Conservation (phyloP, 2,113 vertebrate genomes). For the Hippocampus comes region DNA sequence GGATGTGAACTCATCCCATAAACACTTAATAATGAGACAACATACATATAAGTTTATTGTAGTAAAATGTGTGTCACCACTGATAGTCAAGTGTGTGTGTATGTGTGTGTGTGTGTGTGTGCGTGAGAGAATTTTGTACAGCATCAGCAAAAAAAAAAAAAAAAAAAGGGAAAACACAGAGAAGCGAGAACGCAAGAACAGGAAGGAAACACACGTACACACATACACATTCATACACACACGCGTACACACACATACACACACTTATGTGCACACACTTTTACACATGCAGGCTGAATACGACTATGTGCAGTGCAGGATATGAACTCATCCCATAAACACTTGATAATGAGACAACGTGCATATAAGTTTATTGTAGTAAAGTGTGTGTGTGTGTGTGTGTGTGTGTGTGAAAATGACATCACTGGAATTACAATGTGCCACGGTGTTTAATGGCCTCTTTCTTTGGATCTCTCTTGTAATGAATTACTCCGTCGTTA, state of each 20-base stretch:
- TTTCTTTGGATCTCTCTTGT: background rate
- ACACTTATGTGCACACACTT: too few relatives aligned
- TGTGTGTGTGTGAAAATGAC: background rate
- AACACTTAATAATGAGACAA: constrained; percentile 12
- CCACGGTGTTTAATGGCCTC: background rate
- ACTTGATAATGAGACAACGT: constrained; percentile 7
- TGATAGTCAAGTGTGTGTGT: background rate
- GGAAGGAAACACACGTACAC: too few relatives aligned
- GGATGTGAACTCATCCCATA: constrained; percentile 22
- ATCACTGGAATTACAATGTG: background rate
- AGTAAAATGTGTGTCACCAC: background rate
- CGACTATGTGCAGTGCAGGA: too few relatives aligned
- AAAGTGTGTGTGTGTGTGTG: background rate
- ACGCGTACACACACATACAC: too few relatives aligned
- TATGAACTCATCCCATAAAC: constrained; percentile 23
- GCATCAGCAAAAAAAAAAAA: too few relatives aligned
- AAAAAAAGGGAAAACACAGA: too few relatives aligned
- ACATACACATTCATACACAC: too few relatives aligned
- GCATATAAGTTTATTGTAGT: background rate
- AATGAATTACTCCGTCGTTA: background rate
- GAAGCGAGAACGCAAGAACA: too few relatives aligned
- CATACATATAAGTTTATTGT: background rate
- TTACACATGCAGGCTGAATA: too few relatives aligned
- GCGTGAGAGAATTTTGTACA: too few relatives aligned
- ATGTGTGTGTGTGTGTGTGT: background rate